These are phyloP conservation scores for Drosophila eohydei DNA, from an alignment of 2,888 invertebrate species.

Conservation along the genomic window DNA sequence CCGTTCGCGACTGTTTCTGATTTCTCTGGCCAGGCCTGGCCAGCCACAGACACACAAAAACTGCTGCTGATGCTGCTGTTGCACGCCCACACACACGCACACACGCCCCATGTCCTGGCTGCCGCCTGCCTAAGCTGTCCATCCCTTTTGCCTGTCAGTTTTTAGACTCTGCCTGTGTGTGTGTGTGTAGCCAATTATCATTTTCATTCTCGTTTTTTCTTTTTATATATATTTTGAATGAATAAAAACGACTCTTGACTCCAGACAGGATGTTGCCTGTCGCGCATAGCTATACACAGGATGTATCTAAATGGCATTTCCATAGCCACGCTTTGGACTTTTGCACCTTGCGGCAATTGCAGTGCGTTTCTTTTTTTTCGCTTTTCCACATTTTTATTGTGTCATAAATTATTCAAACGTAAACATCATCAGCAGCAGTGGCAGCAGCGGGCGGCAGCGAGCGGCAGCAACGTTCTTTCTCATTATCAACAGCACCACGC, in stretches of 20 bases:
- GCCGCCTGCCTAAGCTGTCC: constrained; percentile 46
- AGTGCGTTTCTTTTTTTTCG: constrained; percentile 40
- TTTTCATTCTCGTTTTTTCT: constrained; percentile 30
- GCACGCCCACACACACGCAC: constrained; percentile 13
- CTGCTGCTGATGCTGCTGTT: constrained; percentile 10
- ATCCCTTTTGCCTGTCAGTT: constrained; percentile 68
- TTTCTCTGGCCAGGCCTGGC: constrained; percentile 45
- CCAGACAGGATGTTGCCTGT: constrained; percentile 26
- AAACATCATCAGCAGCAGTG: constrained; percentile 79
- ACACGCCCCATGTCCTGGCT: constrained; percentile 6
- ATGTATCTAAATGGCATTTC: constrained; percentile 76
- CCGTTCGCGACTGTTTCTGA: constrained; percentile 76
- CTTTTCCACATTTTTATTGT: constrained; percentile 63
- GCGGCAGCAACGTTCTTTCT: constrained; percentile 46
- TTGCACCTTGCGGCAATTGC: constrained; percentile 79
- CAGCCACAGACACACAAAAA: constrained; percentile 9
- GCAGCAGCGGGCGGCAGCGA: constrained; percentile 27
- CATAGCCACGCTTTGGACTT: constrained; percentile 59
- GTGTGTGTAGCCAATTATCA: constrained; percentile 73
- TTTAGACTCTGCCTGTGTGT: constrained; percentile 28
- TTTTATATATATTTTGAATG: constrained; percentile 52
- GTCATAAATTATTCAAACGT: constrained; percentile 84
- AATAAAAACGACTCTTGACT: constrained; percentile 68
- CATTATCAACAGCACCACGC: constrained; percentile 70
- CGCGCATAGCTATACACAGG: constrained; percentile 39